Conservation (phyloP, 2,888 invertebrate species). For the Aproaerema taeniolella region DNA sequence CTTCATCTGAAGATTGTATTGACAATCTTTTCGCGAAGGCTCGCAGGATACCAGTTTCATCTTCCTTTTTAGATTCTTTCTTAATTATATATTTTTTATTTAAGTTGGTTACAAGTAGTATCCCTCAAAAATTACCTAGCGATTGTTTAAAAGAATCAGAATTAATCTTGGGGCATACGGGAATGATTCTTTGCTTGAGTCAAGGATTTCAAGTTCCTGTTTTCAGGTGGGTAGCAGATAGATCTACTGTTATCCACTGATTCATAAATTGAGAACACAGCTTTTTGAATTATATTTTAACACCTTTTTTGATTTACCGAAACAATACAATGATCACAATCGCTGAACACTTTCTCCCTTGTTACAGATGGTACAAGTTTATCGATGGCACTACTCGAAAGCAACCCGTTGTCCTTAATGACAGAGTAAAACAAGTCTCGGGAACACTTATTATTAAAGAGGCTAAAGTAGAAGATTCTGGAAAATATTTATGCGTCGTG, state of each 20-base stretch:
- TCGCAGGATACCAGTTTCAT: too few species aligned
- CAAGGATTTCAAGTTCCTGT: slow-evolving; percentile 86
- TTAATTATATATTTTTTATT: slow-evolving; percentile 38
- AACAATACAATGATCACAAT: too few species aligned
- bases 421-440: slow-evolving; percentile 93
- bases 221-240: slow-evolving; percentile 81
- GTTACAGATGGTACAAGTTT: slow-evolving; percentile 96
- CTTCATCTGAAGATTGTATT: too few species aligned
- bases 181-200: slow-evolving; percentile 81
- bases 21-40: too few species aligned
- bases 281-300: neutral
- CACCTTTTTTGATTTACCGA: slow-evolving; percentile 1
- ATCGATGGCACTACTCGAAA: slow-evolving; percentile 91
- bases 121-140: slow-evolving; percentile 80
- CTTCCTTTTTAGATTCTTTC: neutral
- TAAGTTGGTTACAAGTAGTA: slow-evolving; percentile 83
- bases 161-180: slow-evolving; percentile 41
- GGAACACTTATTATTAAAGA: slow-evolving; percentile 95
- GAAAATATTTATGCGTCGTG: slow-evolving; percentile 95
- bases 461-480: slow-evolving; percentile 94
- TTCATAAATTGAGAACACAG: neutral
- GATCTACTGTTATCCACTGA: neutral
- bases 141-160: slow-evolving; percentile 74
- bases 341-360: slow-evolving; percentile 60
- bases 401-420: slow-evolving; percentile 92